phyloP scores from a whole-genome alignment of 2,797 vertebrate genomes.

The Prionace glauca region DNA sequence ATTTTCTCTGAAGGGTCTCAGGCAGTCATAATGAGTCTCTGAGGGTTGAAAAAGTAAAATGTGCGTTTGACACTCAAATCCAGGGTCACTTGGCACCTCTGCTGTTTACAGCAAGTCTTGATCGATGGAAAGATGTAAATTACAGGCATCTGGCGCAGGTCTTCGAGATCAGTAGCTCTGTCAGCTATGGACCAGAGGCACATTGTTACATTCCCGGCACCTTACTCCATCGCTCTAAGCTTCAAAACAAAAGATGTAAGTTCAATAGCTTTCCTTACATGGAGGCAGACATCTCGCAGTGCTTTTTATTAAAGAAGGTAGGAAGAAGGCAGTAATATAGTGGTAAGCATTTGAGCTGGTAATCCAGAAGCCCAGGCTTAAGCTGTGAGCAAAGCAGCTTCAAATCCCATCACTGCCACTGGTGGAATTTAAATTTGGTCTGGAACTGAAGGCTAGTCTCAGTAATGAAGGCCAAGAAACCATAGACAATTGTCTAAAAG shows the following conservation, averaged over 20 bases:
- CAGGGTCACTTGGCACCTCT: not conserved
- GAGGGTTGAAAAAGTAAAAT: not conserved
- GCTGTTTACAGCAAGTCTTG: not conserved
- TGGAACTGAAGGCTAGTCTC: no score
- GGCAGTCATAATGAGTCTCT: not conserved
- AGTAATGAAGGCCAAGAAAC: no score
- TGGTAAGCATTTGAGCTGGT: no score
- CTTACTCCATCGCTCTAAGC: no score
- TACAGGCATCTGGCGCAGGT: not conserved
- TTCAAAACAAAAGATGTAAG: not conserved
- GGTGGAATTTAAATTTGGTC: no score
- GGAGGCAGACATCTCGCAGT: not conserved
- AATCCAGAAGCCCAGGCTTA: no score
- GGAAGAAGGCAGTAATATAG: no score
- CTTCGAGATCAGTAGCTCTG: not conserved
- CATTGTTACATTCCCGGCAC: not conserved
- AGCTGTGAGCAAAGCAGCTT: no score
- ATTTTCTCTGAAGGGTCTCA: not conserved
- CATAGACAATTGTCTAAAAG: no score
- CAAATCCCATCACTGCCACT: no score
- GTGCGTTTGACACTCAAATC: not conserved
- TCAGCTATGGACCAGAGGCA: not conserved
- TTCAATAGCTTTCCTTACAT: not conserved
- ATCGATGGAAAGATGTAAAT: not conserved
- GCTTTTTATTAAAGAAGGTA: not conserved